These are phyloP conservation scores for Athripsodes cinereus DNA, from an alignment of 2,888 invertebrate genomes.

Conservation along the genomic window DNA sequence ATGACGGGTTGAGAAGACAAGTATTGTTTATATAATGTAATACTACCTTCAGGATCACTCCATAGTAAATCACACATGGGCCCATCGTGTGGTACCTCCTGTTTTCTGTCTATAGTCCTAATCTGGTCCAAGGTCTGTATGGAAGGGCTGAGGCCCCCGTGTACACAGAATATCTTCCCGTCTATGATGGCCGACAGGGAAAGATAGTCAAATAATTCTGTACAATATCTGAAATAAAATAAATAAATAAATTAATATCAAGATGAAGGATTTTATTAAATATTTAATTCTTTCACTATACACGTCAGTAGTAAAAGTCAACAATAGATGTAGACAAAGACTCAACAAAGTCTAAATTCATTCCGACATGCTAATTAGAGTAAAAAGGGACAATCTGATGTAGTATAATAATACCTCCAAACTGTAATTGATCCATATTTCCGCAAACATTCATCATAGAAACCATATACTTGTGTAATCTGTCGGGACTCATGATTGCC, in stretches of 20 bases:
- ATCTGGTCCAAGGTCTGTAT: conserved; percentile 99
- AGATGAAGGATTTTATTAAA: too few species aligned
- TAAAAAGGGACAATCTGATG: too few species aligned
- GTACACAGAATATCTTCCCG: conserved; percentile 98
- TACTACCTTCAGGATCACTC: conserved; percentile 96
- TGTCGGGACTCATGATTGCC: conserved; percentile 99
- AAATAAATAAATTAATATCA: background rate
- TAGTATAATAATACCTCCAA: too few species aligned
- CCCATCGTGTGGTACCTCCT: conserved; percentile 96
- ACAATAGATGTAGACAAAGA: too few species aligned
- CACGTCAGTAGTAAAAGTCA: too few species aligned
- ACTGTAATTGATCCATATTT: conserved; percentile 99
- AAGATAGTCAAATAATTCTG: conserved; percentile 97
- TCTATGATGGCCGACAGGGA: conserved; percentile 96
- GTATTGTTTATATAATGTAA: too few species aligned
- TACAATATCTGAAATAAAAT: conserved; percentile 66
- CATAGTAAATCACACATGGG: conserved; percentile 99
- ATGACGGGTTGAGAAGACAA: too few species aligned
- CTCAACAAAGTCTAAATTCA: too few species aligned
- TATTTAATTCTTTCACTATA: too few species aligned
- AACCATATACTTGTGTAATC: conserved; percentile 99
- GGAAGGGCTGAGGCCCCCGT: conserved; percentile 96
- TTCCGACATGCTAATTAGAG: too few species aligned
- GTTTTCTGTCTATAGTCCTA: conserved; percentile 96
- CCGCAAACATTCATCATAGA: conserved; percentile 97